Evolutionary conservation across 2,888 invertebrate species (phyloP).

Genomic region (Euzophera pinguis): DNA sequence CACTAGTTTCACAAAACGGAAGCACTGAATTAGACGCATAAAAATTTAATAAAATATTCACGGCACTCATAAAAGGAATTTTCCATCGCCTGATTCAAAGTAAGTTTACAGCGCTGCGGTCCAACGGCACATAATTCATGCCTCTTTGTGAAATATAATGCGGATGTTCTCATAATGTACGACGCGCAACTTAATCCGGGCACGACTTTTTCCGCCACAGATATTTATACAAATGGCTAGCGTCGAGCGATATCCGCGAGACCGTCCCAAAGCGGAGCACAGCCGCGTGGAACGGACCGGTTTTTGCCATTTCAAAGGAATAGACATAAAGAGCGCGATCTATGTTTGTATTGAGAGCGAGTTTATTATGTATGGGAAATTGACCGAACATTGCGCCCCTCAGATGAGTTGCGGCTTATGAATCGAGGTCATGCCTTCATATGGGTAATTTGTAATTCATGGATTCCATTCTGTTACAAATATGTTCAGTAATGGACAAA

Average conservation of each 20-base stretch:
- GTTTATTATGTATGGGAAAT: constrained; percentile 9
- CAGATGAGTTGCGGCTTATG: constrained; percentile 6
- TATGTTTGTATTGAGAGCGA: constrained; percentile 6
- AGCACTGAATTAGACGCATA: background rate
- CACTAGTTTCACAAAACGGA: too few relatives aligned
- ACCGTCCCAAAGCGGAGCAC: background rate
- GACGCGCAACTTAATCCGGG: constrained; percentile 68
- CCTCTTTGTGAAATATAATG: constrained; percentile 70
- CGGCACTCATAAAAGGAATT: constrained; percentile 37
- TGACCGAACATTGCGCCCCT: constrained; percentile 3
- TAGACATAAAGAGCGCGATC: constrained; percentile 10
- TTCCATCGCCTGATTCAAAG: constrained; percentile 54
- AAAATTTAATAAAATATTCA: constrained; percentile 22
- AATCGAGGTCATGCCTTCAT: background rate
- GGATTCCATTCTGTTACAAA: background rate
- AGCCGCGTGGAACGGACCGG: background rate
- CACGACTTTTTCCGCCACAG: constrained; percentile 59
- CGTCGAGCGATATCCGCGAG: constrained; percentile 10
- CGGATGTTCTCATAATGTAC: constrained; percentile 73
- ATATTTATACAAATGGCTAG: constrained; percentile 54
- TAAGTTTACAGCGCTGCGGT: constrained; percentile 56
- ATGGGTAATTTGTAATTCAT: background rate
- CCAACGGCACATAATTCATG: constrained; percentile 65
- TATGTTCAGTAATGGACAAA: background rate
- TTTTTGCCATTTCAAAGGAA: constrained; percentile 13